These are phyloP conservation scores for Meandrusa payeni DNA, from an alignment of 2,888 invertebrate species.

Conservation along the genomic window DNA sequence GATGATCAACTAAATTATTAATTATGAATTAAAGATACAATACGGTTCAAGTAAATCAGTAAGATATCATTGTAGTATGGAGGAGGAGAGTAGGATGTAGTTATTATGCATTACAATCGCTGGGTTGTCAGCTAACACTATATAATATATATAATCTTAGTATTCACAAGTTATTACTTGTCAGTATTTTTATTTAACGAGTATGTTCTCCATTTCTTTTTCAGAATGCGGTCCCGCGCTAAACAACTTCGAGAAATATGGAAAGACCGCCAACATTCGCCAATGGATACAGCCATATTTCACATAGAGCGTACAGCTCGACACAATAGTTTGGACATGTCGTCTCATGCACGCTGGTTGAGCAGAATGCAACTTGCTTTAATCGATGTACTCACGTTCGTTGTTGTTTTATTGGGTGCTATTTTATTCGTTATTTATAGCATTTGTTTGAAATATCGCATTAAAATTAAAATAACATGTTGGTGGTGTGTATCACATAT, in stretches of 20 bases:
- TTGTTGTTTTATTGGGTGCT: slow-evolving; percentile 20
- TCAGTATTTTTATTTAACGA: too few species aligned
- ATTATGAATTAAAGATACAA: too few species aligned
- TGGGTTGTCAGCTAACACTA: too few species aligned
- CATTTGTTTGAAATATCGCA: slow-evolving; percentile 15
- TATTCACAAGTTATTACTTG: too few species aligned
- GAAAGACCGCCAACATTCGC: slow-evolving; percentile 39
- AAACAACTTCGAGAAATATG: slow-evolving; percentile 40
- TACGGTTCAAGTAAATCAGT: too few species aligned
- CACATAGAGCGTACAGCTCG: slow-evolving; percentile 45
- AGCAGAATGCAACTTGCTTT: slow-evolving; percentile 33
- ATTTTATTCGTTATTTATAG: slow-evolving; percentile 12
- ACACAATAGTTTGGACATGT: slow-evolving; percentile 37
- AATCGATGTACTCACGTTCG: slow-evolving; percentile 35
- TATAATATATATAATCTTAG: too few species aligned
- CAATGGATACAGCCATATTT: slow-evolving; percentile 48
- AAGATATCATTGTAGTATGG: too few species aligned
- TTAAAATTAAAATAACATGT: slow-evolving; percentile 11
- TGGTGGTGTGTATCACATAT: not conserved
- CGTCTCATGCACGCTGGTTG: slow-evolving; percentile 37
- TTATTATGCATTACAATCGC: too few species aligned
- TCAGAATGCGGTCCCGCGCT: slow-evolving; percentile 40
- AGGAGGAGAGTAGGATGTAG: too few species aligned
- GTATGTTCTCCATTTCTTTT: too few species aligned
- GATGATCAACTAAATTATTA: too few species aligned